Conservation (phyloP, 2,113 vertebrate genomes). For the Proterorhinus semilunaris region DNA sequence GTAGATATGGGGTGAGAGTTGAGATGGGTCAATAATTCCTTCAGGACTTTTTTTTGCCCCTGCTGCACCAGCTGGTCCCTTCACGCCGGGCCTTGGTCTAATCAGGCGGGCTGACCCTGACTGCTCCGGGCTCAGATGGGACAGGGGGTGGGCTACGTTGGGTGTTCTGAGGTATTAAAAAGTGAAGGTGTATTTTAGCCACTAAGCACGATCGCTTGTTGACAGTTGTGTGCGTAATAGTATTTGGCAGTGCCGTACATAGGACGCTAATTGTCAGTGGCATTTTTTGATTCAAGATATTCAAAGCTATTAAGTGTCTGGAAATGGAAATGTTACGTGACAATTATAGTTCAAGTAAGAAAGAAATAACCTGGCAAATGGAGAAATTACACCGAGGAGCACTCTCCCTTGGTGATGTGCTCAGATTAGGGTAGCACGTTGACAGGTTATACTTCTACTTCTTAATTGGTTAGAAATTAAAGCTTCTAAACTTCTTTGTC, state of each 20-base stretch:
- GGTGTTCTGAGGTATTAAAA: constrained; percentile 7
- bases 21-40: constrained; percentile 73
- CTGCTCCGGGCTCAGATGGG: constrained; percentile 65
- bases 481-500: too few relatives aligned
- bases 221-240: neutral
- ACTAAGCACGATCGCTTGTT: neutral
- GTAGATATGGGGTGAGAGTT: constrained; percentile 62
- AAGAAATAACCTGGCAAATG: neutral
- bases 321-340: neutral
- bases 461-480: too few relatives aligned
- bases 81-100: constrained; percentile 56
- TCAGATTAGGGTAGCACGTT: neutral
- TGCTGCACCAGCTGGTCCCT: constrained; percentile 68
- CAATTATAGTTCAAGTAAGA: neutral
- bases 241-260: neutral
- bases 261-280: neutral
- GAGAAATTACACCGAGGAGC: neutral
- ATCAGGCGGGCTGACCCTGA: constrained; percentile 66
- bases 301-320: neutral
- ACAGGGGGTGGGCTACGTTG: constrained; percentile 32
- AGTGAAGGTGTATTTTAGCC: constrained; percentile 1
- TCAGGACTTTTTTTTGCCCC: constrained; percentile 52
- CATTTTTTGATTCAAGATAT: constrained; percentile 1
- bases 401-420: neutral
- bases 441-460: neutral